Percentiles rank a stretch among this genome's conserved stretches.
These are phyloP conservation scores for Protaetia brevitarsis DNA, from an alignment of 1,140 invertebrate species.

Conservation along the genomic window DNA sequence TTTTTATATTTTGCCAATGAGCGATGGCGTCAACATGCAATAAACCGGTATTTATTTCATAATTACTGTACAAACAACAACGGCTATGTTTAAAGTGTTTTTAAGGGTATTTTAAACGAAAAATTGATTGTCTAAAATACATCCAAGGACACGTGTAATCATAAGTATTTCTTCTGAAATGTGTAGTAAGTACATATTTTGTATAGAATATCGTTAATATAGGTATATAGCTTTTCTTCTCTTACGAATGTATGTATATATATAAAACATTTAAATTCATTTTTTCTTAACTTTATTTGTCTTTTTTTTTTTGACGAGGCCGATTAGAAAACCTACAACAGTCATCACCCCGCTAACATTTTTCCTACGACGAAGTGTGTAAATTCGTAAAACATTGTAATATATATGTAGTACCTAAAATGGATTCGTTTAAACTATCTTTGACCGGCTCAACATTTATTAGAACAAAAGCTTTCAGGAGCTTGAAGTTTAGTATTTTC, in stretches of 20 bases:
- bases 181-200: neutral
- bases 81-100: too few species aligned
- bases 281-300: conserved; percentile 16
- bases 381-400: conserved; percentile 6
- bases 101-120: conserved; percentile 11
- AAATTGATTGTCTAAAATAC: conserved; percentile 29
- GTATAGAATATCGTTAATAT: neutral
- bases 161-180: conserved; percentile 21
- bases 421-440: too few species aligned
- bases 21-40: too few species aligned
- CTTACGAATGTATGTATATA: conserved; percentile 3
- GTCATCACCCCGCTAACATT: neutral
- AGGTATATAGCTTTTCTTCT: neutral
- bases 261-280: conserved; percentile 18
- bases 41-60: too few species aligned
- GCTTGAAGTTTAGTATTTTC: neutral
- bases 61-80: too few species aligned
- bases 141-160: conserved; percentile 23
- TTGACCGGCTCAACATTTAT: too few species aligned
- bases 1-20: too few species aligned
- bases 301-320: conserved; percentile 7
- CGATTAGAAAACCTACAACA: neutral
- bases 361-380: neutral
- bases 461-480: too few species aligned
- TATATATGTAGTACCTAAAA: neutral